Conservation (phyloP, 1,140 invertebrate species). For the Drosophila bocqueti region DNA sequence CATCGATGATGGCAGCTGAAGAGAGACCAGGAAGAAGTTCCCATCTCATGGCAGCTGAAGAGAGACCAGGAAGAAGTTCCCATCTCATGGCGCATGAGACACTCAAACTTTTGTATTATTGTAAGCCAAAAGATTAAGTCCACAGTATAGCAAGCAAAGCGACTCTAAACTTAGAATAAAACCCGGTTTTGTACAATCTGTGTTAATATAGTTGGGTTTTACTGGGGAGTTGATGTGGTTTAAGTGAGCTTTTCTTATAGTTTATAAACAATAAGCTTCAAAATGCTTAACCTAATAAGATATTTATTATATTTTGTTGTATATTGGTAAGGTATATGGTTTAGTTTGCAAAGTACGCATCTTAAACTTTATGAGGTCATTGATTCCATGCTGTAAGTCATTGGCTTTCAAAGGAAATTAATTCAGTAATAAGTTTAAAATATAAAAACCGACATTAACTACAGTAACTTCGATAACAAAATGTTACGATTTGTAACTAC, state of each 20-base stretch:
- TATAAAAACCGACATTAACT: not conserved
- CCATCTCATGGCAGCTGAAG: constrained; percentile 11
- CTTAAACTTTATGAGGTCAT: not conserved
- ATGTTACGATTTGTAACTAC: not conserved
- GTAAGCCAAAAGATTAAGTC: constrained; percentile 71
- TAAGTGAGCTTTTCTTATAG: not conserved
- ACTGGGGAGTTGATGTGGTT: not conserved
- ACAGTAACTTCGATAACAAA: too few relatives aligned
- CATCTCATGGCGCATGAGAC: constrained; percentile 27
- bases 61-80: constrained; percentile 12
- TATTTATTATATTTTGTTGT: too few relatives aligned
- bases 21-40: constrained; percentile 13
- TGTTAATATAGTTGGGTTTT: constrained; percentile 8
- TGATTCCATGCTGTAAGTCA: not conserved
- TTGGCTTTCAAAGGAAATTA: not conserved
- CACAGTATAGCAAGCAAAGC: constrained; percentile 44
- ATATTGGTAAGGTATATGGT: too few relatives aligned
- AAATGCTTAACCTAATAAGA: too few relatives aligned
- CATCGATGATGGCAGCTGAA: constrained; percentile 43
- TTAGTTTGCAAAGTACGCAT: not conserved
- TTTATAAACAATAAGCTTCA: too few relatives aligned
- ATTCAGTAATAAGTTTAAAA: not conserved
- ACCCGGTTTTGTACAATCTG: constrained; percentile 64
- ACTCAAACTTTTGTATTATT: constrained; percentile 63
- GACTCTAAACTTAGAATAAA: constrained; percentile 71